These are phyloP conservation scores for Syngnathus typhle DNA, from an alignment of 2,113 vertebrate genomes.

Conservation along the genomic window DNA sequence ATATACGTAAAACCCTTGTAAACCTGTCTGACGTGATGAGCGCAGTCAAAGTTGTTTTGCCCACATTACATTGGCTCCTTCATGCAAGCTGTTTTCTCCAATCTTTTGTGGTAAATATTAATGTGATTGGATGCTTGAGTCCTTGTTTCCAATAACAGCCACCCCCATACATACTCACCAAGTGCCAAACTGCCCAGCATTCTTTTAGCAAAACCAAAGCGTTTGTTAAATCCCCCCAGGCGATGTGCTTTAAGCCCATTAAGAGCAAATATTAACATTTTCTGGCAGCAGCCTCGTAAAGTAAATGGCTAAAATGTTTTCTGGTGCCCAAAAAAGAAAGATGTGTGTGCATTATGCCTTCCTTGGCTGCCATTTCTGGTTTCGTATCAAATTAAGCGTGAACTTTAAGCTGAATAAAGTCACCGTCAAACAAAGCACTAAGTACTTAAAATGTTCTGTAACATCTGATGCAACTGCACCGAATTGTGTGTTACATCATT, in stretches of 20 bases:
- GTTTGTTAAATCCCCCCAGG: not conserved
- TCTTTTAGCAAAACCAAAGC: not conserved
- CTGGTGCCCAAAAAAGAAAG: not conserved
- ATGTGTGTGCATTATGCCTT: not conserved
- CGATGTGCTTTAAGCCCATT: not conserved
- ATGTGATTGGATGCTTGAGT: not conserved
- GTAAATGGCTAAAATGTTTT: not conserved
- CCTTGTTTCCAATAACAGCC: not conserved
- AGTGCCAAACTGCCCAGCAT: not conserved
- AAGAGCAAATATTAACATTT: not conserved
- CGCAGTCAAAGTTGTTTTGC: too few species aligned
- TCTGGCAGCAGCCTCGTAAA: not conserved
- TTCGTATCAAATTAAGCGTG: not conserved
- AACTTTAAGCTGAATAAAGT: not conserved
- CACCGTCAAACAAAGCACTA: not conserved
- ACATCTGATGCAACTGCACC: conserved; percentile 3
- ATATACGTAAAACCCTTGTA: too few species aligned
- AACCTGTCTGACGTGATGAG: not conserved
- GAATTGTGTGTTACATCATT: not conserved
- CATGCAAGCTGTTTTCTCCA: not conserved
- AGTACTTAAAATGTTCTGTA: not conserved
- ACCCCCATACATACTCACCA: not conserved
- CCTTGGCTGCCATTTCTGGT: not conserved
- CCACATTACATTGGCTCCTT: not conserved
- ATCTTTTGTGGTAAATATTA: not conserved